A percentile compares a stretch with the other conserved stretches of the same genome.
Evolutionary conservation across 2,113 vertebrate species (phyloP).

Genomic region (Heterotilapia buettikoferi): DNA sequence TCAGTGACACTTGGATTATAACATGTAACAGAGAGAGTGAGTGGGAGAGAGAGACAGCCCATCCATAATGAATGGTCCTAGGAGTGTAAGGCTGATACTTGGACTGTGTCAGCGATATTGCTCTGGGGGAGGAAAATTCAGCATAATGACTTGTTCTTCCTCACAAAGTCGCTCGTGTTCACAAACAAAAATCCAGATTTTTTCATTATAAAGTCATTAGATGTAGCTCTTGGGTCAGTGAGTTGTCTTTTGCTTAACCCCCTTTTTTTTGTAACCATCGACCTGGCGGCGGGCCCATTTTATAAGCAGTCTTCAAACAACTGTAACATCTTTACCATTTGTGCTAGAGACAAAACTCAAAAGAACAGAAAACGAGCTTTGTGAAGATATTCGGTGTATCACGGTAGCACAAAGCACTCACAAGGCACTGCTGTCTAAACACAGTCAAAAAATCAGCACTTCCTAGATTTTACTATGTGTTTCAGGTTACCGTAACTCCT

Average conservation of each 20-base stretch:
- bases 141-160: neutral
- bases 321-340: neutral
- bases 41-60: neutral
- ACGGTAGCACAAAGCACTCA: neutral
- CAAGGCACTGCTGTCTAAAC: neutral
- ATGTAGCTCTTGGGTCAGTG: neutral
- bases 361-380: neutral
- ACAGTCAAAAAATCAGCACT: neutral
- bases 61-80: conserved; percentile 8
- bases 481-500: neutral
- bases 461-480: neutral
- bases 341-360: neutral
- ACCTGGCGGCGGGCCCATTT: neutral
- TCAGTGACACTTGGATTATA: neutral
- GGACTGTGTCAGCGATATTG: neutral
- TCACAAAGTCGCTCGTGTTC: neutral
- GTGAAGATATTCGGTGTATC: neutral
- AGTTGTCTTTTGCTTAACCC: neutral
- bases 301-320: neutral
- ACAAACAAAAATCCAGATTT: neutral
- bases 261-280: neutral
- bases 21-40: neutral
- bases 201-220: neutral
- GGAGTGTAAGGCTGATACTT: neutral
- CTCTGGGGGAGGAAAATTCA: neutral